These are phyloP conservation scores for Carlito syrichta DNA, from an alignment of 2,113 vertebrate genomes.

Conservation along the genomic window DNA sequence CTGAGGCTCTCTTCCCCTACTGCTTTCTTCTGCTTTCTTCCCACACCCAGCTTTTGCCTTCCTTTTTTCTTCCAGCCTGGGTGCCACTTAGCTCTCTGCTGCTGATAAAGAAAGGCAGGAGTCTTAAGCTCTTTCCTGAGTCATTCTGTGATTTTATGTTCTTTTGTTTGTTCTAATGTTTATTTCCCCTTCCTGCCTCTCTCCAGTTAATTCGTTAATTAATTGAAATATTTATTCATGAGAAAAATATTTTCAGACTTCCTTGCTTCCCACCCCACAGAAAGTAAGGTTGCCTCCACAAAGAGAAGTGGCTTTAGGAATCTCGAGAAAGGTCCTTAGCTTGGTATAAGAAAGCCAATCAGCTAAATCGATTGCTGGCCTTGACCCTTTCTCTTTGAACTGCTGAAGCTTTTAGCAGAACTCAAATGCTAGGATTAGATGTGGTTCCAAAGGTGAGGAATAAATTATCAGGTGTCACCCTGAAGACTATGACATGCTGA, in stretches of 20 bases:
- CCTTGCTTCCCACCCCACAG: neutral
- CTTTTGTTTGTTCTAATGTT: constrained; percentile 40
- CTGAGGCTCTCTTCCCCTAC: neutral
- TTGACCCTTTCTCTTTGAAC: constrained; percentile 43
- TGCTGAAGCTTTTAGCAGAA: constrained; percentile 64
- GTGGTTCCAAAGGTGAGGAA: constrained; percentile 54
- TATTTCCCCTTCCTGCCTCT: constrained; percentile 6
- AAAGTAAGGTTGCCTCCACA: constrained; percentile 9
- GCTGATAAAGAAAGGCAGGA: neutral
- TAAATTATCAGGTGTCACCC: constrained; percentile 68
- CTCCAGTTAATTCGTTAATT: constrained; percentile 22
- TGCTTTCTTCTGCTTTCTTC: neutral
- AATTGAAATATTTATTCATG: constrained; percentile 29
- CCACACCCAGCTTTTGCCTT: neutral
- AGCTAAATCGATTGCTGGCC: constrained; percentile 51
- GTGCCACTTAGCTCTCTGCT: neutral
- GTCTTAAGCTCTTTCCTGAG: constrained; percentile 12
- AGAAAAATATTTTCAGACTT: neutral
- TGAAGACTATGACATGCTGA: constrained; percentile 61
- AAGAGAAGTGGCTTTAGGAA: neutral
- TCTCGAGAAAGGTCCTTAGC: neutral
- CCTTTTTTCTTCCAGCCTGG: neutral
- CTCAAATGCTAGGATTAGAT: constrained; percentile 54
- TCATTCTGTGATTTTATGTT: neutral
- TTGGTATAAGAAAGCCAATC: constrained; percentile 21